Conservation (phyloP, 2,797 vertebrate species). For the Mus minutoides region DNA sequence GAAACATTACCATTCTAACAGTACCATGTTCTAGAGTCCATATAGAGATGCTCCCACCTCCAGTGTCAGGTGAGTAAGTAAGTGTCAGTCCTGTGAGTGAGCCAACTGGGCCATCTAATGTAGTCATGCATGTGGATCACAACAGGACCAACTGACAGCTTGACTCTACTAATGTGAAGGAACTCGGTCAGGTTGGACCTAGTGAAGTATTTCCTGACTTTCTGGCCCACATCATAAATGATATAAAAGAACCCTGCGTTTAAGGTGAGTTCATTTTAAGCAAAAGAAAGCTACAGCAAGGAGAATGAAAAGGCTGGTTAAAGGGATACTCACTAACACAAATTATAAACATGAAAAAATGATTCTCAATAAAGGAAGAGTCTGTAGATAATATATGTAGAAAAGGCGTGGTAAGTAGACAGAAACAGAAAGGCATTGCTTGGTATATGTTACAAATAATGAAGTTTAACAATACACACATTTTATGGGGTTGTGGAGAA, state of each 20-base stretch:
- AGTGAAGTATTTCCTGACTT: conserved; percentile 35
- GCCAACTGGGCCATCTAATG: neutral
- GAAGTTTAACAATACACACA: neutral
- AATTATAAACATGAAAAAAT: conserved; percentile 47
- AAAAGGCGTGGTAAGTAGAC: neutral
- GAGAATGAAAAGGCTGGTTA: neutral
- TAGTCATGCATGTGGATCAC: neutral
- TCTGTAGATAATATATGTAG: neutral
- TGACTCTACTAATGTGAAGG: neutral
- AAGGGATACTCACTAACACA: conserved; percentile 31
- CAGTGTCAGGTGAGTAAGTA: neutral
- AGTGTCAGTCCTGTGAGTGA: neutral
- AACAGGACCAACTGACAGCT: neutral
- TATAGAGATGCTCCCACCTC: neutral
- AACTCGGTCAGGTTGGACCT: neutral
- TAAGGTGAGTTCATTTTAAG: conserved; percentile 15
- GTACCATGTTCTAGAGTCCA: neutral
- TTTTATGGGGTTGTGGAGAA: conserved; percentile 15
- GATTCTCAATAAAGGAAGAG: neutral
- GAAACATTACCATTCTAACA: neutral
- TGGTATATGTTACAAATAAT: neutral
- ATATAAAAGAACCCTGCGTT: conserved; percentile 8
- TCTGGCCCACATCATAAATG: neutral
- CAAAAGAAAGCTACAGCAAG: conserved; percentile 20
- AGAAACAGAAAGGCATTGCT: neutral